These are phyloP conservation scores for Apolygus lucorum DNA, from an alignment of 1,140 invertebrate species.

Conservation along the genomic window DNA sequence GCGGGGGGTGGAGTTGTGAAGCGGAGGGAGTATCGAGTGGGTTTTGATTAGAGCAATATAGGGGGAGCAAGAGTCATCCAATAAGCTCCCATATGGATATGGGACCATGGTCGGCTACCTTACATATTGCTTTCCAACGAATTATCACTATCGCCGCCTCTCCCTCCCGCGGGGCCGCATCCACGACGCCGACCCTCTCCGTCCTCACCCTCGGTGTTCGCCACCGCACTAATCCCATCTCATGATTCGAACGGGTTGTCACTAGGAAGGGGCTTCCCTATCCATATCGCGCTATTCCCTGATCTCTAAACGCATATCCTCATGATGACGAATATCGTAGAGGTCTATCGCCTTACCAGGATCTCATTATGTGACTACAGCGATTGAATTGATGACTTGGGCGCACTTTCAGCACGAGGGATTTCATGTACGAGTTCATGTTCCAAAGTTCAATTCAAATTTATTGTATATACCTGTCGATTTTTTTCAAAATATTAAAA, in stretches of 20 bases:
- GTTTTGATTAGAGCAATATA: conserved; percentile 15
- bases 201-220: conserved; percentile 21
- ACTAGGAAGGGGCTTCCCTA: neutral
- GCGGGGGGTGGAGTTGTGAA: conserved; percentile 4
- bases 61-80: conserved; percentile 2
- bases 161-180: conserved; percentile 28
- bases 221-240: neutral
- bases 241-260: conserved; percentile 1
- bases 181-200: conserved; percentile 30
- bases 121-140: conserved; percentile 15
- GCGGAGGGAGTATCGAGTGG: conserved; percentile 13
- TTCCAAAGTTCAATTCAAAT: no score
- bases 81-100: conserved; percentile 4
- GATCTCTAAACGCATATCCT: neutral
- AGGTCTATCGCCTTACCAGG: no score
- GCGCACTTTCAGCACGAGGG: no score
- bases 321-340: no score
- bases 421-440: no score
- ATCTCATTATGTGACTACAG: no score
- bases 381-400: no score
- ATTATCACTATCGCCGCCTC: conserved; percentile 33
- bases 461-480: no score
- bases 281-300: neutral
- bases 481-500: no score
- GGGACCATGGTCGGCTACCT: conserved; percentile 13